Conservation (phyloP, 2,888 invertebrate genomes). For the Conus canariensis region DNA sequence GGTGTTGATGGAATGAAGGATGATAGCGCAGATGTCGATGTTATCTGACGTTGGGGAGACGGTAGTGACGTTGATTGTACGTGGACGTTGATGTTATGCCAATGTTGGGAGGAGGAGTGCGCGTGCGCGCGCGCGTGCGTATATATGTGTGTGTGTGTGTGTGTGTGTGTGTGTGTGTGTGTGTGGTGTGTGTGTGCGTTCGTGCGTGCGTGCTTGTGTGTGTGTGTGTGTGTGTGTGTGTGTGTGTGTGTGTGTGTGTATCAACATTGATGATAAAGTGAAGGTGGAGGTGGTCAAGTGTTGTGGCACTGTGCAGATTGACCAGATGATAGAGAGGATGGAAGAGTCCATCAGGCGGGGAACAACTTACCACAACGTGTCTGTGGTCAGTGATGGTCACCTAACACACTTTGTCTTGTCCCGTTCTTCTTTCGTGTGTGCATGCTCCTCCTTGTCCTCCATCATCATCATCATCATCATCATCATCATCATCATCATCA, state of each 20-base stretch:
- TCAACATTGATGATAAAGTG: neutral
- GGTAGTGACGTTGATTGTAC: neutral
- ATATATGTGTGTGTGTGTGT: neutral
- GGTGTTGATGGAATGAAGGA: too few relatives aligned
- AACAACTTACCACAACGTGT: too few relatives aligned
- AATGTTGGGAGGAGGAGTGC: neutral
- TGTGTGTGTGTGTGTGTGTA: neutral
- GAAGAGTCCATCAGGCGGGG: too few relatives aligned
- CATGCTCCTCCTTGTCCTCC: neutral
- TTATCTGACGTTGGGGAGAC: neutral
- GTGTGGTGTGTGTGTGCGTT: neutral
- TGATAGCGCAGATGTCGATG: neutral
- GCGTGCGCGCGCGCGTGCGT: too few relatives aligned
- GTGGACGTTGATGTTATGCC: neutral
- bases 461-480: conserved; percentile 30
- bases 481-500: conserved; percentile 31
- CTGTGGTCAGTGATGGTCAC: too few relatives aligned
- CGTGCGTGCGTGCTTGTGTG: too few relatives aligned
- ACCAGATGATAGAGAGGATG: too few relatives aligned
- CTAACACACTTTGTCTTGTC: neutral
- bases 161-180: conserved; percentile 4
- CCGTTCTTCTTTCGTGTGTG: conserved; percentile 1
- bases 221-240: conserved; percentile 3
- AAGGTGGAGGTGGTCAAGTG: neutral
- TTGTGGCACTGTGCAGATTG: neutral